Evolutionary conservation across 1,140 invertebrate genomes (phyloP).

Genomic region (Aethina tumida): DNA sequence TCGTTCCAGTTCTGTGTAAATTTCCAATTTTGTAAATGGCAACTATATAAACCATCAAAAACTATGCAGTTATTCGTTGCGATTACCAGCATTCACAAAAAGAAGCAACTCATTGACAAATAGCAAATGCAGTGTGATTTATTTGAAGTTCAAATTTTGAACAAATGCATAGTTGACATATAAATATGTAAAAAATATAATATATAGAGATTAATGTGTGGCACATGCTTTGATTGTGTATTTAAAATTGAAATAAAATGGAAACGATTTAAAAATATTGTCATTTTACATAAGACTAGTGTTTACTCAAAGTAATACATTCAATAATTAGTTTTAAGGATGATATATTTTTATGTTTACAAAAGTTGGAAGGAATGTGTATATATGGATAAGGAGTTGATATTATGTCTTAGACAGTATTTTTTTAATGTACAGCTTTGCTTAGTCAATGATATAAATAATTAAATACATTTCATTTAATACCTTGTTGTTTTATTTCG

Average conservation of each 20-base stretch:
- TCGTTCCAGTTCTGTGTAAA: no score
- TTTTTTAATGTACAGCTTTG: conserved; percentile 35
- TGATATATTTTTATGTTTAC: conserved; percentile 18
- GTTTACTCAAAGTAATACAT: conserved; percentile 20
- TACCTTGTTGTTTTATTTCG: no score
- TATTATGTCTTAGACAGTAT: conserved; percentile 31
- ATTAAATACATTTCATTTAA: no score
- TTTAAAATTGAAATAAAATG: conserved; percentile 5
- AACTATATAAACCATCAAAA: no score
- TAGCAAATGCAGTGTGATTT: no score
- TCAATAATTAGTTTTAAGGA: conserved; percentile 30
- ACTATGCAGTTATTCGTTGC: no score
- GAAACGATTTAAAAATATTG: conserved; percentile 13
- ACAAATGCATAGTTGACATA: conserved; percentile 5
- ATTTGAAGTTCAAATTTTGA: no score
- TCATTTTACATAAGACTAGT: conserved; percentile 10
- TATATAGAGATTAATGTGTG: conserved; percentile 12
- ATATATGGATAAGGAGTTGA: conserved; percentile 28
- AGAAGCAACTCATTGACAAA: no score
- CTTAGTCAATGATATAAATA: conserved; percentile 30
- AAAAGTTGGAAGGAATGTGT: conserved; percentile 21
- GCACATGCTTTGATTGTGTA: conserved; percentile 22
- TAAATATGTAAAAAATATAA: conserved; percentile 11
- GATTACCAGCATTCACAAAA: no score
- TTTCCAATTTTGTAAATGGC: no score